phyloP scores from a whole-genome alignment of 2,797 vertebrate species.

The Ceyx erithaca region DNA sequence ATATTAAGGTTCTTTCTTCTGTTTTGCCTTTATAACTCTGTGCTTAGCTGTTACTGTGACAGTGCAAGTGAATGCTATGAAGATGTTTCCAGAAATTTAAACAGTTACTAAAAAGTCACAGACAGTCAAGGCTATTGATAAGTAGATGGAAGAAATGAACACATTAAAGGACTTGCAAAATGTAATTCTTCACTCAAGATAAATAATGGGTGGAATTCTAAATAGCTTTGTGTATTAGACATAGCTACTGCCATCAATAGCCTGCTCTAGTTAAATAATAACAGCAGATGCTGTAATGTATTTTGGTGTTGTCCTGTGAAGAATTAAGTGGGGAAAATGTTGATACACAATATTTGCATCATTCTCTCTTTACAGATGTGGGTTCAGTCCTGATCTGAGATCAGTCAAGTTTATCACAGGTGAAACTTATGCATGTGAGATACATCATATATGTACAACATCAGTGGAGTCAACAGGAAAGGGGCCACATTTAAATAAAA shows the following conservation, averaged over 20 bases:
- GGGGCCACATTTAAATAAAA: background rate
- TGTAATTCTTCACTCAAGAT: background rate
- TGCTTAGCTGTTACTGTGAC: background rate
- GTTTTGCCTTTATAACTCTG: background rate
- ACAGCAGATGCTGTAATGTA: background rate
- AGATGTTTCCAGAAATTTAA: background rate
- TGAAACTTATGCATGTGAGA: background rate
- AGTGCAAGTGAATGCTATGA: background rate
- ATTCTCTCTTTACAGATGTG: background rate
- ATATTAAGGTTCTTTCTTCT: background rate
- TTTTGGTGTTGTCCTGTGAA: background rate
- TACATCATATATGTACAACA: accelerated
- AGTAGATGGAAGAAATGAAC: background rate
- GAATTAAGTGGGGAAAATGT: background rate
- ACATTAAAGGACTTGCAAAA: background rate
- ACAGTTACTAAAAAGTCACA: background rate
- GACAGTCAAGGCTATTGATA: background rate
- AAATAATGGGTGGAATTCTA: background rate
- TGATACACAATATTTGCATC: background rate
- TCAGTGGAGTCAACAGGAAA: background rate
- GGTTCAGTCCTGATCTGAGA: background rate
- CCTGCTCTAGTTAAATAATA: background rate
- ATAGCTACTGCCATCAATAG: background rate
- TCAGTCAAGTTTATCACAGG: background rate
- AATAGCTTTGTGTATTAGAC: background rate